Evolutionary conservation across 2,888 invertebrate species (phyloP).

Genomic region (Lordiphosa andalusiaca): DNA sequence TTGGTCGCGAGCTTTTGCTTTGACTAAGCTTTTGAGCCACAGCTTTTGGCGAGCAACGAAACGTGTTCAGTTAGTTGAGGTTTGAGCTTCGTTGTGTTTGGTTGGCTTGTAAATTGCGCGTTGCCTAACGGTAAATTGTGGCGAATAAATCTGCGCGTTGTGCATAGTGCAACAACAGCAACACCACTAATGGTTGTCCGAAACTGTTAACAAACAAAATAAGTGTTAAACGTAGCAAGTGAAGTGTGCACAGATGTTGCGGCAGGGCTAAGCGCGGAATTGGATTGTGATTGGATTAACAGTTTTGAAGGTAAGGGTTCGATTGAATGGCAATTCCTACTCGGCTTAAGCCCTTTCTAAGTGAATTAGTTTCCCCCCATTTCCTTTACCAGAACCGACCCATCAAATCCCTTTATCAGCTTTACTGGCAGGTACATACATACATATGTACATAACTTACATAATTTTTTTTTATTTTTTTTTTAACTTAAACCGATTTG

Average conservation of each 20-base stretch:
- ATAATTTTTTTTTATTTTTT: slow-evolving; percentile 61
- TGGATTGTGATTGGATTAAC: slow-evolving; percentile 19
- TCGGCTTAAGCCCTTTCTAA: neutral
- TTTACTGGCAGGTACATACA: slow-evolving; percentile 8
- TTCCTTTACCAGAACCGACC: slow-evolving; percentile 3
- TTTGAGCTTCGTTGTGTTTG: slow-evolving; percentile 70
- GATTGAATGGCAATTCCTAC: neutral
- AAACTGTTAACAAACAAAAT: slow-evolving; percentile 19
- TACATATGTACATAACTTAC: slow-evolving; percentile 9
- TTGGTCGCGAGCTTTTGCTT: neutral
- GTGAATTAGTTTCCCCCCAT: slow-evolving; percentile 1
- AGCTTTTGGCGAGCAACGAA: slow-evolving; percentile 3
- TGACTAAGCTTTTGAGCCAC: slow-evolving; percentile 41
- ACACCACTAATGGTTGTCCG: neutral
- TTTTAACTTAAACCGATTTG: slow-evolving; percentile 75
- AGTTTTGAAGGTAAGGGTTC: slow-evolving; percentile 24
- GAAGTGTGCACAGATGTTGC: too few species aligned
- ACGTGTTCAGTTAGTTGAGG: slow-evolving; percentile 62
- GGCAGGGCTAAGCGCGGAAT: too few species aligned
- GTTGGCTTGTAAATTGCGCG: slow-evolving; percentile 48
- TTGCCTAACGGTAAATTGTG: slow-evolving; percentile 14
- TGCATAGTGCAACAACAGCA: slow-evolving; percentile 11
- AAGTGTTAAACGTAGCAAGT: slow-evolving; percentile 22
- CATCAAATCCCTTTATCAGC: neutral
- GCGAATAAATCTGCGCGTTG: slow-evolving; percentile 8